Evolutionary conservation across 1,140 invertebrate genomes (phyloP).

Genomic region (Nixonia krombeini): DNA sequence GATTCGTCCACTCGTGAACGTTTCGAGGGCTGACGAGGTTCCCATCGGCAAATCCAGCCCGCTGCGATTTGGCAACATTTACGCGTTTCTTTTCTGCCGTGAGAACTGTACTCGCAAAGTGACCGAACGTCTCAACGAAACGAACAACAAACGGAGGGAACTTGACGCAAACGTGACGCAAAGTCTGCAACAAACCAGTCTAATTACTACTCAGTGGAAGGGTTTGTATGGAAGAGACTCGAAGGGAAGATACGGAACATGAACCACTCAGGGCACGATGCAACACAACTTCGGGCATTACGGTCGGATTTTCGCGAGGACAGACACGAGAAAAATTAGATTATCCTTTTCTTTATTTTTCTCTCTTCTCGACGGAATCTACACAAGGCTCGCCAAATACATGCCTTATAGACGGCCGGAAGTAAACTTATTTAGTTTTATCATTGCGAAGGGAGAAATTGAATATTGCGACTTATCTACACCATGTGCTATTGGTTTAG

Average conservation of each 20-base stretch:
- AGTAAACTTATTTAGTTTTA: too few relatives aligned
- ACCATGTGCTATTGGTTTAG: too few relatives aligned
- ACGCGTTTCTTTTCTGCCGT: background rate
- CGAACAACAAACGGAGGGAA: constrained; percentile 6
- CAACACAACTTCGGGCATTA: background rate
- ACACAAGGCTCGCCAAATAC: too few relatives aligned
- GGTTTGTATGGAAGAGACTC: constrained; percentile 30
- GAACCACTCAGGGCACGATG: background rate
- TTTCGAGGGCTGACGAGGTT: constrained; percentile 44
- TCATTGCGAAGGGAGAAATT: too few relatives aligned
- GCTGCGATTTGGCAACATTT: constrained; percentile 7
- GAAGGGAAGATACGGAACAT: constrained; percentile 41
- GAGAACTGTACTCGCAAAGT: background rate
- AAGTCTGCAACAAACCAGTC: constrained; percentile 20
- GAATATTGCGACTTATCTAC: too few relatives aligned
- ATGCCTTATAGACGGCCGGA: too few relatives aligned
- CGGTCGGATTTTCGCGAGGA: background rate
- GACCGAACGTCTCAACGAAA: constrained; percentile 13
- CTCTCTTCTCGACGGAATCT: too few relatives aligned
- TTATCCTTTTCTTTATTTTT: too few relatives aligned
- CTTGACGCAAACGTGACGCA: constrained; percentile 16
- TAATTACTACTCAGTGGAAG: constrained; percentile 23
- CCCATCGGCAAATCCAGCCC: constrained; percentile 44
- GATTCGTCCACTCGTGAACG: constrained; percentile 43
- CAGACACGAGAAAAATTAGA: too few relatives aligned